phyloP scores from a whole-genome alignment of 2,113 vertebrate genomes.

The Meles meles region DNA sequence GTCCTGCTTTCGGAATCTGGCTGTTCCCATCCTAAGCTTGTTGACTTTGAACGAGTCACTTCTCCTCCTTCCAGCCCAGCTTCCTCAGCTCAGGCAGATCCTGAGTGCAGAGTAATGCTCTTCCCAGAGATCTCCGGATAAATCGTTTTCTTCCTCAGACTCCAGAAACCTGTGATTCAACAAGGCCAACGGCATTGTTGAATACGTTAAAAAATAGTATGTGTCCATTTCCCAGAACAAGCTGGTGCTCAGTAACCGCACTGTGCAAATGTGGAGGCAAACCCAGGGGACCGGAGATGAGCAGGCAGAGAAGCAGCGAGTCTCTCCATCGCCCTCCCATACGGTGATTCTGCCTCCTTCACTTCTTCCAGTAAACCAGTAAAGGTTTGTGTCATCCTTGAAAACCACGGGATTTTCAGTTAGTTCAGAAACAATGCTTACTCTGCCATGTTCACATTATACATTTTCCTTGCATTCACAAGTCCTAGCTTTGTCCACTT shows the following conservation, averaged over 20 bases:
- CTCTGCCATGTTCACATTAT: background rate
- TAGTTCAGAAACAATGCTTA: slow-evolving; percentile 17
- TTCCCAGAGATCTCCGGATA: background rate
- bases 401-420: background rate
- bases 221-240: background rate
- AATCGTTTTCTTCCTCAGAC: background rate
- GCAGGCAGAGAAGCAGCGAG: background rate
- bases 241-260: background rate
- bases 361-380: background rate
- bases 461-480: background rate
- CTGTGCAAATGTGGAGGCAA: background rate
- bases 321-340: background rate
- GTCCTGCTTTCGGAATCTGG: background rate
- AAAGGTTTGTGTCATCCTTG: background rate
- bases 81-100: background rate
- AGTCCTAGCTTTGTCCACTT: background rate
- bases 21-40: background rate
- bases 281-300: background rate
- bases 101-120: background rate
- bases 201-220: background rate
- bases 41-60: background rate
- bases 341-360: background rate
- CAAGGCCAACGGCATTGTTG: background rate
- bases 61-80: background rate
- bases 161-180: background rate